These are phyloP conservation scores for Turritopsis rubra DNA, from an alignment of 30 jellyfish, hydroid and myxozoan genomes.

Conservation along the genomic window DNA sequence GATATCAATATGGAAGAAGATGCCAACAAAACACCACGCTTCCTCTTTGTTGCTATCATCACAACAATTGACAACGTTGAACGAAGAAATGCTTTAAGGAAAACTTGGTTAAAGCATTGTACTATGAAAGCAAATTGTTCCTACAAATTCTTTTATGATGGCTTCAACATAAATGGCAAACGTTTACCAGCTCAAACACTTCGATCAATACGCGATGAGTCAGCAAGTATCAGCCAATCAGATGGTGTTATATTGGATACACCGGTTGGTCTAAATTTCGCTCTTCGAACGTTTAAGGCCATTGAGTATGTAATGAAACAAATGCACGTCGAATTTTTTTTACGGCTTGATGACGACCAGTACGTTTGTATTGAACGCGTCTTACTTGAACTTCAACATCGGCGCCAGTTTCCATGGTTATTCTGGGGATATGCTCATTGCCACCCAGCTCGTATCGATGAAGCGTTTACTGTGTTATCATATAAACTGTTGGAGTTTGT, in stretches of 20 bases:
- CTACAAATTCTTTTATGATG: constrained; percentile 60
- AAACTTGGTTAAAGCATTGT: constrained; percentile 68
- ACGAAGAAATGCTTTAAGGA: constrained; percentile 58
- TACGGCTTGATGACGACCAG: constrained; percentile 72
- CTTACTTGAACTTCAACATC: constrained; percentile 42
- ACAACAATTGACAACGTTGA: constrained; percentile 34
- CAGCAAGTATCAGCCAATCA: constrained; percentile 31
- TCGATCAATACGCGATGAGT: constrained; percentile 32
- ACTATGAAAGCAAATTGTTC: constrained; percentile 29
- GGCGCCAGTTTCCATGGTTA: constrained; percentile 44
- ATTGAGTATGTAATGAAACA: constrained; percentile 51
- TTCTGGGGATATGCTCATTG: constrained; percentile 79
- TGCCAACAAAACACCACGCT: no score
- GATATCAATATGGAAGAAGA: no score
- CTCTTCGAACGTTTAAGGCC: constrained; percentile 51
- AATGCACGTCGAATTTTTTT: constrained; percentile 31
- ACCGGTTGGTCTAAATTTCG: constrained; percentile 60
- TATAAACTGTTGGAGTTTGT: constrained; percentile 54
- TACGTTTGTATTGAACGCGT: constrained; percentile 62
- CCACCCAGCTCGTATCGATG: constrained; percentile 52
- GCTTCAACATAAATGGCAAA: constrained; percentile 33
- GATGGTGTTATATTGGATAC: constrained; percentile 54
- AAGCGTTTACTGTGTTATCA: constrained; percentile 51
- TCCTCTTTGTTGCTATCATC: constrained; percentile 45
- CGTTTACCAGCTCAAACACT: constrained; percentile 27